Percentiles rank a stretch among this genome's conserved stretches.
Conservation (phyloP, 1,140 invertebrate genomes). For the Aphis gossypii region DNA sequence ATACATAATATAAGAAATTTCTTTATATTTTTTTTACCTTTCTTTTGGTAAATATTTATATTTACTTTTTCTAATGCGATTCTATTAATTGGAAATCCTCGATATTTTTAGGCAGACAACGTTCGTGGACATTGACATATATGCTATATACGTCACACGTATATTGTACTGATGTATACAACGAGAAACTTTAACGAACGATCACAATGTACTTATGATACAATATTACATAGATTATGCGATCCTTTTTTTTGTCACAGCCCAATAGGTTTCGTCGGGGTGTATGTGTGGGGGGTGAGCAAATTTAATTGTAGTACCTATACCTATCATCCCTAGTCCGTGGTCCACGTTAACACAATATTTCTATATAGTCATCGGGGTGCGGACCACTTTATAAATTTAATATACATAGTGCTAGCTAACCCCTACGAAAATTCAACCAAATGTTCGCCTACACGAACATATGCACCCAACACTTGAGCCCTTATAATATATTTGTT, state of each 20-base stretch:
- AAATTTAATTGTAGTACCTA: neutral
- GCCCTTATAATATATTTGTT: neutral
- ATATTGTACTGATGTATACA: neutral
- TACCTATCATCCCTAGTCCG: neutral
- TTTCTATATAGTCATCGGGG: neutral
- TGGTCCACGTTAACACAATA: neutral
- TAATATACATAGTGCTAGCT: neutral
- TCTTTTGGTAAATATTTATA: too few species aligned
- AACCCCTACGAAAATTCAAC: neutral
- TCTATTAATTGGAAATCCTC: too few species aligned
- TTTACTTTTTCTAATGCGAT: too few species aligned
- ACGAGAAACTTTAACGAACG: slow-evolving; percentile 33
- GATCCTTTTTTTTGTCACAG: neutral
- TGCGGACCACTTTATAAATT: neutral
- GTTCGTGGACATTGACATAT: too few species aligned
- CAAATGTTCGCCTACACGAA: neutral
- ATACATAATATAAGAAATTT: too few species aligned
- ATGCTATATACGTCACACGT: too few species aligned
- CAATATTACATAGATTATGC: neutral
- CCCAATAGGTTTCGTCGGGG: neutral
- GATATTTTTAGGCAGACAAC: too few species aligned
- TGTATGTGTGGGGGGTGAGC: neutral
- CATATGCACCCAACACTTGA: too few species aligned
- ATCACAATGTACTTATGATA: neutral
- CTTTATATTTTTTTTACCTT: too few species aligned